Evolutionary conservation across 2,888 invertebrate genomes (phyloP).

Genomic region (Amiota minor): DNA sequence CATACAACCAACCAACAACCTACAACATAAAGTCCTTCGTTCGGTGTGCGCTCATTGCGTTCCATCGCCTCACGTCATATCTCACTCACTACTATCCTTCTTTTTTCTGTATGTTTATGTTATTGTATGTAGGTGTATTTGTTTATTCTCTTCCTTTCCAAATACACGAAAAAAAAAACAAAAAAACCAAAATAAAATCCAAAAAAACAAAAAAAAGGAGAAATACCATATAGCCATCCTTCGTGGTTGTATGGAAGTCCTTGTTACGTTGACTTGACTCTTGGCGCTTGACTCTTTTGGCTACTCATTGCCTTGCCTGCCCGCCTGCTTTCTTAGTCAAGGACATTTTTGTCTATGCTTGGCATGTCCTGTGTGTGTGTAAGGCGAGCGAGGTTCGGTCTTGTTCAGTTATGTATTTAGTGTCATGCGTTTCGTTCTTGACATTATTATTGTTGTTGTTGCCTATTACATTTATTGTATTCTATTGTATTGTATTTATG

Average conservation of each 20-base stretch:
- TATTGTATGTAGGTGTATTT: conserved; percentile 18
- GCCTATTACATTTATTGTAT: background rate
- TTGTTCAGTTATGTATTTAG: conserved; percentile 26
- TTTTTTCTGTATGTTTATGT: conserved; percentile 5
- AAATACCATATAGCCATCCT: no score
- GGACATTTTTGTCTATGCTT: conserved; percentile 20
- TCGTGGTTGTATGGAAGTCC: conserved; percentile 29
- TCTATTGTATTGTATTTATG: background rate
- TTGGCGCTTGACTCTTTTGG: conserved; percentile 16
- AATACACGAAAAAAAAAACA: conserved; percentile 57
- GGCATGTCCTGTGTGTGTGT: conserved; percentile 9
- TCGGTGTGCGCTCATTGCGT: no score
- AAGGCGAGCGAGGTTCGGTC: background rate
- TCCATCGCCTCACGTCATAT: no score
- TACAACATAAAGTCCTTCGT: no score
- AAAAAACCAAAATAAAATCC: no score
- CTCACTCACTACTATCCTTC: background rate
- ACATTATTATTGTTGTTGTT: conserved; percentile 1
- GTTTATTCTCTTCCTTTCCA: conserved; percentile 46
- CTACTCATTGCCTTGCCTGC: background rate
- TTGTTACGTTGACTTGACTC: conserved; percentile 20
- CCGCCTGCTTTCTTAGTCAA: conserved; percentile 9
- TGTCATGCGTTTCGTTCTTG: conserved; percentile 16
- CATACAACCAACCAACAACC: conserved; percentile 12
- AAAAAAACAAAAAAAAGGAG: no score